Conservation (phyloP, 2,797 vertebrate genomes). For the Telmatherina bonti region DNA sequence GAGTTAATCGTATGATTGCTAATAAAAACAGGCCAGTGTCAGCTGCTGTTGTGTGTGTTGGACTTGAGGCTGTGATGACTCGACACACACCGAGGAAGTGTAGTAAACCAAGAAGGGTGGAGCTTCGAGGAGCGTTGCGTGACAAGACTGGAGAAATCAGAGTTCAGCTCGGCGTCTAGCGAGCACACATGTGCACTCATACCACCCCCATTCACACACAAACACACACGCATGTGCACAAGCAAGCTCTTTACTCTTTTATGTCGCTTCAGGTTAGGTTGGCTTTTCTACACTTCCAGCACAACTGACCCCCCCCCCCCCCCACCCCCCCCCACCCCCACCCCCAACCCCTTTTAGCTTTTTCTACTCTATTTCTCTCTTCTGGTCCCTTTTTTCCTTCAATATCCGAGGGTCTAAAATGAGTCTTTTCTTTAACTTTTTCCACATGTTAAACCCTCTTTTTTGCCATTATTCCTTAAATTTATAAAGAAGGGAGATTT, state of each 20-base stretch:
- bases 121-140: constrained; percentile 66
- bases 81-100: constrained; percentile 45
- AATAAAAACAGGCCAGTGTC: constrained; percentile 51
- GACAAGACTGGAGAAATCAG: constrained; percentile 75
- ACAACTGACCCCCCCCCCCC: no score
- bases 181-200: constrained; percentile 40
- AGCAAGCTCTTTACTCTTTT: constrained; percentile 71
- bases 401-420: neutral
- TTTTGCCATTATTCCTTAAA: neutral
- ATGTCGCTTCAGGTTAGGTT: constrained; percentile 67
- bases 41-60: neutral
- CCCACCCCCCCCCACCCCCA: no score
- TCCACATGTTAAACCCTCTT: neutral
- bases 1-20: constrained; percentile 38
- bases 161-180: constrained; percentile 50
- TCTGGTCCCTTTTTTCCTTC: neutral
- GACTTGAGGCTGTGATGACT: constrained; percentile 21
- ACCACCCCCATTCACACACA: constrained; percentile 8
- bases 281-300: constrained; percentile 41
- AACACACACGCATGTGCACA: constrained; percentile 26
- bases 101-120: constrained; percentile 50
- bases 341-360: neutral
- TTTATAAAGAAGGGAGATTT: neutral
- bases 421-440: neutral
- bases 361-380: constrained; percentile 9